A percentile compares a stretch with the other conserved stretches of the same genome.
Evolutionary conservation across 2,797 vertebrate genomes (phyloP).

Genomic region (Crenuchus spilurus): DNA sequence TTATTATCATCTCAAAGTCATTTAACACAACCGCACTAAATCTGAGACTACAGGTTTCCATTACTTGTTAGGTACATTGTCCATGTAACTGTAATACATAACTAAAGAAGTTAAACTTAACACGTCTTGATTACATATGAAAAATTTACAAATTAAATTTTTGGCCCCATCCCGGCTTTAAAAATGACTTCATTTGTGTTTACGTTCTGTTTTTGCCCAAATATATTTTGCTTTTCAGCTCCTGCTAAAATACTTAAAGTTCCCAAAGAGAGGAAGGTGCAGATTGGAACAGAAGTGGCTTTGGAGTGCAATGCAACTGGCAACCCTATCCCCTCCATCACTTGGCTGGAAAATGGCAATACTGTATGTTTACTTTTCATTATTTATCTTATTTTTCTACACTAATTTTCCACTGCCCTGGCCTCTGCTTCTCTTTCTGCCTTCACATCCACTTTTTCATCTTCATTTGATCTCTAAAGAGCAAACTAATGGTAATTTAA

Average conservation of each 20-base stretch:
- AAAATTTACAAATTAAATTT: no score
- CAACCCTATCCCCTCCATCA: constrained; percentile 89
- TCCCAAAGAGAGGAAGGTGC: constrained; percentile 90
- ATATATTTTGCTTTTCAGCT: constrained; percentile 71
- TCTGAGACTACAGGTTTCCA: no score
- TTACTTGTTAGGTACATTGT: no score
- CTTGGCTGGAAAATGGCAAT: constrained; percentile 97
- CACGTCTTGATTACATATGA: no score
- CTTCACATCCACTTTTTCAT: neutral
- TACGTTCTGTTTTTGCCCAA: neutral
- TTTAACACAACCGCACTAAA: no score
- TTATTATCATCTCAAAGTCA: no score
- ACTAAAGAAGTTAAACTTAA: neutral
- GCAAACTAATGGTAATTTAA: constrained; percentile 40
- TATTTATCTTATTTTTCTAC: constrained; percentile 7
- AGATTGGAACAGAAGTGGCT: constrained; percentile 87
- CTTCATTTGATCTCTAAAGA: constrained; percentile 2
- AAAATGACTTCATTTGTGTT: no score
- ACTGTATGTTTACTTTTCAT: constrained; percentile 79
- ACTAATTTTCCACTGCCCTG: neutral
- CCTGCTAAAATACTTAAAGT: constrained; percentile 92
- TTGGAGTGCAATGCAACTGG: constrained; percentile 89
- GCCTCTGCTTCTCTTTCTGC: neutral
- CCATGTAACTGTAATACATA: no score
- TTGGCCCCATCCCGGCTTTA: no score